These are phyloP conservation scores for Leptinotarsa undecemlineata DNA, from an alignment of 1,140 invertebrate genomes.

Conservation along the genomic window DNA sequence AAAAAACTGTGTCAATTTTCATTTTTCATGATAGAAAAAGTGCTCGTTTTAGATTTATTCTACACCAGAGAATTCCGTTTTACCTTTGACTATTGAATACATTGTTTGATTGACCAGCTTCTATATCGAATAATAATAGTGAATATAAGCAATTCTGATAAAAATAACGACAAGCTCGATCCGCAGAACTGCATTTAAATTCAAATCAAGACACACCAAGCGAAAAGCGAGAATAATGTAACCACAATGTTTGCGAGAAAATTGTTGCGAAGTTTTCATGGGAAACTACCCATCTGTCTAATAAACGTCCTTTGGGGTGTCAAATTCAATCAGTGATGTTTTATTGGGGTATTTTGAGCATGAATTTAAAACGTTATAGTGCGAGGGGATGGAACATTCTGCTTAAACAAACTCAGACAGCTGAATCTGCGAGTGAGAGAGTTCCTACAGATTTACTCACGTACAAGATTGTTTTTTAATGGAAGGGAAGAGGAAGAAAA, in stretches of 20 bases:
- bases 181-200: slow-evolving; percentile 10
- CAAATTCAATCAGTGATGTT: slow-evolving; percentile 44
- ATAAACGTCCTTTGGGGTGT: slow-evolving; percentile 43
- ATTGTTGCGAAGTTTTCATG: slow-evolving; percentile 36
- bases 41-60: too few species aligned
- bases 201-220: slow-evolving; percentile 2
- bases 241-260: slow-evolving; percentile 39
- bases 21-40: too few species aligned
- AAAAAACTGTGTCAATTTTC: too few species aligned
- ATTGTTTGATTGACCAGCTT: too few species aligned
- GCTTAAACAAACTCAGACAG: slow-evolving; percentile 7
- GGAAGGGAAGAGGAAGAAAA: not conserved
- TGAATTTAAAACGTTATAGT: slow-evolving; percentile 34
- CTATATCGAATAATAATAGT: too few species aligned
- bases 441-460: not conserved
- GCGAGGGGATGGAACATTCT: slow-evolving; percentile 2
- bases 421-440: not conserved
- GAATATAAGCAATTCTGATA: too few species aligned
- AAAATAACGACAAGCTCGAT: not conserved
- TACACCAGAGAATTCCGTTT: too few species aligned
- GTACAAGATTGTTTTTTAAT: not conserved
- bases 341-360: slow-evolving; percentile 43
- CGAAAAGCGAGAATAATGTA: slow-evolving; percentile 21
- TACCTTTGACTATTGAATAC: too few species aligned
- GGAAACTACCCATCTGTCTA: slow-evolving; percentile 41